Evolutionary conservation across 2,888 invertebrate species (phyloP).

Genomic region (Leucoma salicis): DNA sequence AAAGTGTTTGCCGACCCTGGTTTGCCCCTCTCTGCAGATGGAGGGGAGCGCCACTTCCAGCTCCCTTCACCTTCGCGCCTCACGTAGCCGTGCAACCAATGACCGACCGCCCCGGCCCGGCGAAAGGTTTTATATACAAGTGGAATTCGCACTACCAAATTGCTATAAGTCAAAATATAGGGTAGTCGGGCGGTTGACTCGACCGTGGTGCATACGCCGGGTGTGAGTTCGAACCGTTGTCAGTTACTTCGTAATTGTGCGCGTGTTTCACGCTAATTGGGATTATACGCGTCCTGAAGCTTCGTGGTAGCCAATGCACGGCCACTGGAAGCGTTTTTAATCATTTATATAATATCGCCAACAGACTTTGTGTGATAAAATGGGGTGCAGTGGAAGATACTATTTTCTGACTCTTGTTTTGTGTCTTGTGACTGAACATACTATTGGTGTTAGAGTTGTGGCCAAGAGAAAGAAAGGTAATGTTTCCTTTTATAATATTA

Average conservation of each 20-base stretch:
- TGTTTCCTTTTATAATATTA: too few relatives aligned
- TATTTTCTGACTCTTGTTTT: slow-evolving; percentile 75
- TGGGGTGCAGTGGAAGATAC: slow-evolving; percentile 80
- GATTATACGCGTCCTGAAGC: slow-evolving; percentile 46
- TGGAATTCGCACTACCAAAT: slow-evolving; percentile 82
- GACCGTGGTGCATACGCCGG: slow-evolving; percentile 53
- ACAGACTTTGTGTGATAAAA: slow-evolving; percentile 62
- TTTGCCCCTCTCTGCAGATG: slow-evolving; percentile 50
- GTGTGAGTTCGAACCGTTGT: slow-evolving; percentile 37
- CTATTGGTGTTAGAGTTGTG: slow-evolving; percentile 80
- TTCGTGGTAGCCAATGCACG: slow-evolving; percentile 56
- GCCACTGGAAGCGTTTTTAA: slow-evolving; percentile 55
- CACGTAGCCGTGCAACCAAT: slow-evolving; percentile 70
- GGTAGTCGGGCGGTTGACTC: slow-evolving; percentile 80
- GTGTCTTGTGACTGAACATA: slow-evolving; percentile 76
- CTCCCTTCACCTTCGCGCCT: slow-evolving; percentile 76
- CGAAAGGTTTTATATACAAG: slow-evolving; percentile 86
- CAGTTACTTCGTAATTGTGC: slow-evolving; percentile 35
- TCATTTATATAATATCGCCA: slow-evolving; percentile 38
- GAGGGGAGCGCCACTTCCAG: slow-evolving; percentile 58
- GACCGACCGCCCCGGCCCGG: slow-evolving; percentile 76
- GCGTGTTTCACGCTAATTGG: slow-evolving; percentile 47
- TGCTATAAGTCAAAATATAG: slow-evolving; percentile 84
- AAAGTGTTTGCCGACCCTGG: slow-evolving; percentile 80
- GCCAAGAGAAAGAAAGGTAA: slow-evolving; percentile 83